A percentile compares a stretch with the other conserved stretches of the same genome.
These are phyloP conservation scores for Odontamblyopus lacepedii DNA, from an alignment of 2,797 vertebrate genomes.

Conservation along the genomic window DNA sequence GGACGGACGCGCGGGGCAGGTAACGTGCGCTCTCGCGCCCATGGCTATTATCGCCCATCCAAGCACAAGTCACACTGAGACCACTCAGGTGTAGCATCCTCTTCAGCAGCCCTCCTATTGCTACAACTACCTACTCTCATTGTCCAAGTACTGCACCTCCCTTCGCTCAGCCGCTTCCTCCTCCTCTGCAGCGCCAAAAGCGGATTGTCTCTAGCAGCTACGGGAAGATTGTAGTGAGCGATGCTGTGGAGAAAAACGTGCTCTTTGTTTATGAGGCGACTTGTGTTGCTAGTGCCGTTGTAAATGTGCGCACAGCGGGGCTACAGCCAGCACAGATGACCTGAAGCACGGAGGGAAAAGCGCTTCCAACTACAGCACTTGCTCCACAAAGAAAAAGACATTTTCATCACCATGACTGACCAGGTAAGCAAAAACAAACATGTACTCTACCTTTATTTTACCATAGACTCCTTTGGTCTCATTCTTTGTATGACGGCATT, in stretches of 20 bases:
- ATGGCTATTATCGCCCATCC: slow-evolving; percentile 24
- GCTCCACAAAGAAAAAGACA: slow-evolving; percentile 47
- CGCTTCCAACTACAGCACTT: slow-evolving; percentile 38
- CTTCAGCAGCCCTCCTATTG: neutral
- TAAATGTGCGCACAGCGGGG: slow-evolving; percentile 45
- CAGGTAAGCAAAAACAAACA: slow-evolving; percentile 68
- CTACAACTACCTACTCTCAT: slow-evolving; percentile 11
- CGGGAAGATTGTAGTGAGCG: slow-evolving; percentile 14
- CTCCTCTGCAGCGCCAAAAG: slow-evolving; percentile 14
- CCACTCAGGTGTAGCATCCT: slow-evolving; percentile 60
- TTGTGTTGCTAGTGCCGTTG: slow-evolving; percentile 24
- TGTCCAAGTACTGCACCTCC: slow-evolving; percentile 30
- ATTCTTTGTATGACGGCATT: neutral
- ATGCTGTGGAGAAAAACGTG: slow-evolving; percentile 33
- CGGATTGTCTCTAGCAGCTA: slow-evolving; percentile 33
- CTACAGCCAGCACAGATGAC: slow-evolving; percentile 58
- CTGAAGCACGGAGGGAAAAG: slow-evolving; percentile 51
- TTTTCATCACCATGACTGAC: slow-evolving; percentile 72
- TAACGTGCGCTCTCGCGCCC: slow-evolving; percentile 25
- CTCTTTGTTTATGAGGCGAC: slow-evolving; percentile 53
- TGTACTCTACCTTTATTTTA: neutral
- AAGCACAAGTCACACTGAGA: slow-evolving; percentile 28
- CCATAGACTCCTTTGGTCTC: neutral
- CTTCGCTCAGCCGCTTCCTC: slow-evolving; percentile 1
- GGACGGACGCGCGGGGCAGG: slow-evolving; percentile 20